A percentile compares a stretch with the other conserved stretches of the same genome.
Evolutionary conservation across 2,797 vertebrate genomes (phyloP).

Genomic region (Leucoraja ocellata): DNA sequence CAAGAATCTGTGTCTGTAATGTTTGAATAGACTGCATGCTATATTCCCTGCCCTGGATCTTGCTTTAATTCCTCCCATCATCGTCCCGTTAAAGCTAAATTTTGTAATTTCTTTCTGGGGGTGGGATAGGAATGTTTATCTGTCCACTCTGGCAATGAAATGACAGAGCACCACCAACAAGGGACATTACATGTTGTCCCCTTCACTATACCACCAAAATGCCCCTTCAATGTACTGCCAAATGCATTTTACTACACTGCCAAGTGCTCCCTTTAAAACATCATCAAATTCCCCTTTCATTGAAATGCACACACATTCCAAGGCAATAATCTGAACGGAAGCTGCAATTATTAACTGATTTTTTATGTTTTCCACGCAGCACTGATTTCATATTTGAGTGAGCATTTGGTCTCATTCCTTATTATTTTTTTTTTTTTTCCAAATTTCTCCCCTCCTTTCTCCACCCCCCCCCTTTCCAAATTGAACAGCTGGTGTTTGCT

Average conservation of each 20-base stretch:
- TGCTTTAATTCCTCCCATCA: conserved; percentile 20
- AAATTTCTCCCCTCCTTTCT: background rate
- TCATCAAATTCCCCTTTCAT: background rate
- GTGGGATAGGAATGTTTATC: background rate
- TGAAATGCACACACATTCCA: conserved; percentile 4
- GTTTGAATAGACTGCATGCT: conserved; percentile 71
- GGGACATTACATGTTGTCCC: background rate
- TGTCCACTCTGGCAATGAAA: background rate
- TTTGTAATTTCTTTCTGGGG: conserved; percentile 9
- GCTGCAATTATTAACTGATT: conserved; percentile 14
- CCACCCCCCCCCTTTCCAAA: too few relatives aligned
- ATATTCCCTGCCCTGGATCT: conserved; percentile 44
- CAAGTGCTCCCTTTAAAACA: background rate
- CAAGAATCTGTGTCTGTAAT: conserved; percentile 62
- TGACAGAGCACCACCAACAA: background rate
- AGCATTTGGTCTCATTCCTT: background rate
- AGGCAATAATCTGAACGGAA: conserved; percentile 32
- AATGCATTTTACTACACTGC: background rate
- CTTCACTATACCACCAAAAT: background rate
- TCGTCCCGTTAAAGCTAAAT: background rate
- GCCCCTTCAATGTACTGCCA: background rate
- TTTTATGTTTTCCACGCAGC: background rate
- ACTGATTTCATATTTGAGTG: conserved; percentile 8
- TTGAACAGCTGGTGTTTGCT: background rate
- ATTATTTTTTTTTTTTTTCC: background rate